Evolutionary conservation across 2,797 vertebrate species (phyloP).

Genomic region (Centropyge bicolor): DNA sequence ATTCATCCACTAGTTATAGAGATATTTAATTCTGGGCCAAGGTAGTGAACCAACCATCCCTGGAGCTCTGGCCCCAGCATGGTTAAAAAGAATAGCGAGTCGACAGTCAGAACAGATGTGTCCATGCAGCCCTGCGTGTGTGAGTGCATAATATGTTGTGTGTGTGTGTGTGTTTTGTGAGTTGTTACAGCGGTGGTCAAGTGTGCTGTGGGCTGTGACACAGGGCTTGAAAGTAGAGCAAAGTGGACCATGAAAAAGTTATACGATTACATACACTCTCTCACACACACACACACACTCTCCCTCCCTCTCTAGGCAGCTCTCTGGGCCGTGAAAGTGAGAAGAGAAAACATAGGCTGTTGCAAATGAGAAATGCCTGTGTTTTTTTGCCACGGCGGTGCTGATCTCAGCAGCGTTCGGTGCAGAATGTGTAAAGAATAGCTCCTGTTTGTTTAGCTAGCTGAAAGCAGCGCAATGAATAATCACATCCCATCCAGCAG

Average conservation of each 20-base stretch:
- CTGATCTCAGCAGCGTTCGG: conserved; percentile 75
- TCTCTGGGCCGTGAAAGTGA: conserved; percentile 78
- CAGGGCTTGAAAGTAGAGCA: conserved; percentile 65
- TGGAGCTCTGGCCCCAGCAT: neutral
- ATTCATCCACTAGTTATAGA: neutral
- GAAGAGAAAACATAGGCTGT: conserved; percentile 68
- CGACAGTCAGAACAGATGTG: neutral
- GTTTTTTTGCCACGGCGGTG: conserved; percentile 52
- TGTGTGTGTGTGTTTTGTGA: conserved; percentile 23
- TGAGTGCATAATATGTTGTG: conserved; percentile 26
- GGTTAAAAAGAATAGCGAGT: neutral
- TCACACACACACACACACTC: conserved; percentile 14
- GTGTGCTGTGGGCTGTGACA: conserved; percentile 62
- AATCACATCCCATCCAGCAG: conserved; percentile 58
- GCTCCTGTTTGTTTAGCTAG: conserved; percentile 69
- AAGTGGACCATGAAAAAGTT: conserved; percentile 78
- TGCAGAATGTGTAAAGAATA: conserved; percentile 70
- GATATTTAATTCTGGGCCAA: conserved; percentile 12
- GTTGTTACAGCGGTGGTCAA: conserved; percentile 50
- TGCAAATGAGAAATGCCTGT: conserved; percentile 77
- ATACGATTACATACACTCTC: conserved; percentile 47
- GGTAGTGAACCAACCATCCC: neutral
- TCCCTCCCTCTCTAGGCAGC: conserved; percentile 59
- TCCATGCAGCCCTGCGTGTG: neutral
- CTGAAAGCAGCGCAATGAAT: conserved; percentile 67